Base-by-base conservation (phyloP, 2,797 vertebrate species). In the Molossus alvarezi region DNA sequence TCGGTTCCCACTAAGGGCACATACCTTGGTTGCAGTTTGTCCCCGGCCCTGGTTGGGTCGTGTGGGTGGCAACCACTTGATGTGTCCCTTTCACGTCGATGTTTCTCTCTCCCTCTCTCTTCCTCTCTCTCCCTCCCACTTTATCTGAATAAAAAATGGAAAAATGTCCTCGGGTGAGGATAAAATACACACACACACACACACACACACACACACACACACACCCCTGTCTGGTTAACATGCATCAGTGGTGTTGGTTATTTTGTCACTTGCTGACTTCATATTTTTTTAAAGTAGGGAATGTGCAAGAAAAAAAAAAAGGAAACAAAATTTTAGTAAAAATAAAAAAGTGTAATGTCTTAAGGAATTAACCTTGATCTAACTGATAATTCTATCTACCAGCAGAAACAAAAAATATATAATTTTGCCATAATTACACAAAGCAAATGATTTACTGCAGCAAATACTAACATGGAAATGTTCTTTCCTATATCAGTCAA, bases 181-280 rank as follows among this genome's bases (percentile, higher is more conserved):
- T 33, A 33, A 33, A 33, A 33, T 33, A 33, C 33, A 33, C 33
- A 33, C 33, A 33, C 33, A 33, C 33, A 33, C 33, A 33, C 33
- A 33, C 33, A 33, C 33, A 33, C 33, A 33, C 33, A 33, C 33
- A 33, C 33, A 33, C 33, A 33, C 33, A 33, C 33, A 33, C 33
- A 33, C 33, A 33, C 48, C 76, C n/a, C 21, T 81, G 3, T 83
- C 13, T 79, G 15, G 57, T 76, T 92, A 91, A 86, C 9, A 76
- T 79, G 58, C 69, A 18, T 76, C 72, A 45, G 27, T 91, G 11
- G 11, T 65, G 2, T 4, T 53, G 48, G 33, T 88, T n/a, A 58
- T 95, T 76, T 89, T 96, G 76, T 64, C 29, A 88, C 53, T 88
- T 79, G 41, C 33, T 62, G 5, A 14, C 72, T 95, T 93, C 91